Base-by-base conservation (phyloP, 2,797 vertebrate genomes). In the Dryobates pubescens region DNA sequence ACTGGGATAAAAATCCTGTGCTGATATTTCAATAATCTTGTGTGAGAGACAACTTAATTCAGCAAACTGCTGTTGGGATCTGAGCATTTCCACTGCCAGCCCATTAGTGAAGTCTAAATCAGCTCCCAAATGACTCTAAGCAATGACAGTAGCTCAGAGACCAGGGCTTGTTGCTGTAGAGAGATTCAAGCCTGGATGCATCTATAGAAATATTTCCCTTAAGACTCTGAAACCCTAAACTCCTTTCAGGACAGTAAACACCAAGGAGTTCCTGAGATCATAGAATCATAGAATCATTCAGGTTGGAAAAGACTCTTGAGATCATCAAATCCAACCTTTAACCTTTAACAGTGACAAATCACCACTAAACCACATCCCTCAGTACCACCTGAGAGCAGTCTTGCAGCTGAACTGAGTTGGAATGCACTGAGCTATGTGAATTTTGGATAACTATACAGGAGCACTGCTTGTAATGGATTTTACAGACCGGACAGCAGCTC, bases 61-160 rank as follows among this genome's bases (percentile, higher is more conserved):
- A 89, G 82, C 14, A 10, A 17, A 30, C 32, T 74, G 17, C 29
- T 57, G 6, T 26, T 4, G 32, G 53, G 53, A 67, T 70, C 32
- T 3, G 13, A 75, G 49, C 6, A 3, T 74, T 89, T 87, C 54
- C 63, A 71, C 41, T 22, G 2, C 9, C 64, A 53, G 10, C 18
- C 38, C 20, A 27, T 57, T 45, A 30, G 9, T 58, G 51, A 54
- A 65, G 45, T 22, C 32, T 47, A 57, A n/a, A 34, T 16, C 41
- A 81, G 38, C 17, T 84, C 61, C 30, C 30, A n/a, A 13, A 32
- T 27, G 36, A 62, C 49, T 63, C 26, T 16, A 34, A 86, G 17
- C 0, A 6, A 41, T 17, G 49, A 62, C 24, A 68, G 26, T 7
- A 0, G 0, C 38, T 73, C 65, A 47, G 9, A 89, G 53, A 69